Percentiles rank a stretch among this genome's conserved stretches.
phyloP scores from a whole-genome alignment of 1,140 invertebrate species.

The Drosophila funebris region DNA sequence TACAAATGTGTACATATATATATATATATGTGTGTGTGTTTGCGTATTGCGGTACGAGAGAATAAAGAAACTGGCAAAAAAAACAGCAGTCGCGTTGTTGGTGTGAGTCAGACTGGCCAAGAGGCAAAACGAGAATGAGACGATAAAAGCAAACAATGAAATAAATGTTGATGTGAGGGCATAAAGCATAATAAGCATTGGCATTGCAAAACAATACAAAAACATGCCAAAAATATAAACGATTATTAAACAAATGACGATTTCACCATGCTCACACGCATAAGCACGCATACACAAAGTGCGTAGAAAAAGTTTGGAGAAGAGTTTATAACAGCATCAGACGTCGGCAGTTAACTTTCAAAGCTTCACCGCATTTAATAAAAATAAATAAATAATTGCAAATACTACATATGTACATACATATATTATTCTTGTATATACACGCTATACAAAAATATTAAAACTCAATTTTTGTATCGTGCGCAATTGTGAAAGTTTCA shows the following conservation, averaged over 20 bases:
- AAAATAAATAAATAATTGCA: conserved; percentile 33
- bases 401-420: background rate
- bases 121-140: conserved; percentile 36
- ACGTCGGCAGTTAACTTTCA: conserved; percentile 17
- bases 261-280: conserved; percentile 33
- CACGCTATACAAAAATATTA: conserved; percentile 3
- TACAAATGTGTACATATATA: background rate
- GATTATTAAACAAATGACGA: conserved; percentile 50
- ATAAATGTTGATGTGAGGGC: conserved; percentile 60
- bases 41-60: conserved; percentile 12
- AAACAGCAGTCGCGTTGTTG: conserved; percentile 26
- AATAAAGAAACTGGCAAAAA: conserved; percentile 49
- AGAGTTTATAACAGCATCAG: background rate
- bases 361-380: conserved; percentile 20
- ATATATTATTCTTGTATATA: background rate
- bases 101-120: conserved; percentile 63
- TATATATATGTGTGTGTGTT: conserved; percentile 6
- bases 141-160: conserved; percentile 78
- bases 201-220: conserved; percentile 36
- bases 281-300: background rate
- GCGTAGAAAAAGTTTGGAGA: conserved; percentile 27
- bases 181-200: conserved; percentile 58
- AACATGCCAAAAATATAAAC: conserved; percentile 49
- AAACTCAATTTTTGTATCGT: background rate
- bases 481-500: conserved; percentile 12